Percentiles rank a stretch among this genome's conserved stretches.
Conservation (phyloP, 2,888 invertebrate genomes). For the Alentia gelatinosa region DNA sequence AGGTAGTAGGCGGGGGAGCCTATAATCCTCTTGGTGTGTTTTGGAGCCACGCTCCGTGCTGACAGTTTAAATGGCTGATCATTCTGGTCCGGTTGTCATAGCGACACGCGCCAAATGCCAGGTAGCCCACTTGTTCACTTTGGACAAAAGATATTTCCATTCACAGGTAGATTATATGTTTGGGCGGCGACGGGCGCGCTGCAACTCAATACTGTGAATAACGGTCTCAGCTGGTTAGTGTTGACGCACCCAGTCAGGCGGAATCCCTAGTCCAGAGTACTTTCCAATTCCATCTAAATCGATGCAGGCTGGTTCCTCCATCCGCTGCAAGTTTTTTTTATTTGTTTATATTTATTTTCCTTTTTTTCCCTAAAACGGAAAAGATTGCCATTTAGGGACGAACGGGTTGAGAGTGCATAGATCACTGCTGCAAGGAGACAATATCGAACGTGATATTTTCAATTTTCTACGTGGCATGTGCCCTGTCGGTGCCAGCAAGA, state of each 20-base stretch:
- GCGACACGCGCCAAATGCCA: slow-evolving; percentile 43
- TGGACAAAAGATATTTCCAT: slow-evolving; percentile 49
- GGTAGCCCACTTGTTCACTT: slow-evolving; percentile 45
- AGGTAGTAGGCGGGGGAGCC: background rate
- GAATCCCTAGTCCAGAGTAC: background rate
- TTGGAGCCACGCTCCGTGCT: background rate
- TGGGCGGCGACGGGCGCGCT: background rate
- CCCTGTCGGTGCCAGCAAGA: too few relatives aligned
- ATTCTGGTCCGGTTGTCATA: slow-evolving; percentile 4
- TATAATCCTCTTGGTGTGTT: background rate
- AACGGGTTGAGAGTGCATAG: background rate
- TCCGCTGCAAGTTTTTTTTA: background rate
- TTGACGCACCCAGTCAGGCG: background rate
- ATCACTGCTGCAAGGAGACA: background rate
- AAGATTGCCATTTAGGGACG: background rate
- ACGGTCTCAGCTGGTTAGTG: slow-evolving; percentile 12
- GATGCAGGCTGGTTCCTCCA: background rate
- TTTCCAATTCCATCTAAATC: slow-evolving; percentile 13
- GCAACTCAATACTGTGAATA: slow-evolving; percentile 51
- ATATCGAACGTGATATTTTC: too few relatives aligned
- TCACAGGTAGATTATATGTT: slow-evolving; percentile 45
- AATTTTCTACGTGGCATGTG: too few relatives aligned
- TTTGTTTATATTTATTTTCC: background rate
- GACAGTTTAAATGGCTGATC: slow-evolving; percentile 34
- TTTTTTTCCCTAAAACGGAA: too few relatives aligned